A percentile compares a stretch with the other conserved stretches of the same genome.
Conservation (phyloP, 1,140 invertebrate genomes). For the Ceratosolen fusciceps region DNA sequence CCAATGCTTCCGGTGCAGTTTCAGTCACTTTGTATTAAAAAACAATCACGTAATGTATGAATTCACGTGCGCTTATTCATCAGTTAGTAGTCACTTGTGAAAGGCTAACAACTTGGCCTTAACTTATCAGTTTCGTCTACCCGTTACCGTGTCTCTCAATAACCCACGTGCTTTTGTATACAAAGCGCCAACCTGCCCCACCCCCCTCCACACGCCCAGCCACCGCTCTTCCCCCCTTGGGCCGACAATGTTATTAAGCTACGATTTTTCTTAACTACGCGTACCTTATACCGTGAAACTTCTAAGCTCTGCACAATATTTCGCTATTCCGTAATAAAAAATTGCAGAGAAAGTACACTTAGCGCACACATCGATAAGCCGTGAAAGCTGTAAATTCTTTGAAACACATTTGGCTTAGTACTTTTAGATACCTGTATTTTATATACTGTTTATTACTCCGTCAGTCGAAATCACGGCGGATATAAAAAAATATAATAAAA, state of each 20-base stretch:
- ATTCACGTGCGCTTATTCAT: neutral
- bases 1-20: neutral
- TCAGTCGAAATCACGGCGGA: neutral
- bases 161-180: neutral
- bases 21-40: neutral
- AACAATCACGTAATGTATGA: constrained; percentile 7
- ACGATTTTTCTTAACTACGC: too few species aligned
- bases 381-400: too few species aligned
- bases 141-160: neutral
- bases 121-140: neutral
- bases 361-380: too few species aligned
- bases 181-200: too few species aligned
- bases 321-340: too few species aligned
- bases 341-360: too few species aligned
- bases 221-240: too few species aligned
- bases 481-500: neutral
- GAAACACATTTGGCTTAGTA: too few species aligned
- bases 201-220: too few species aligned
- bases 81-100: neutral
- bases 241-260: too few species aligned
- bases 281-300: too few species aligned
- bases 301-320: too few species aligned
- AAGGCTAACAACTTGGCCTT: neutral
- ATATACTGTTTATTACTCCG: neutral
- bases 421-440: neutral